Percentiles rank a stretch among this genome's conserved stretches.
phyloP scores from a whole-genome alignment of 2,888 invertebrate species.

The Hipparchia semele region DNA sequence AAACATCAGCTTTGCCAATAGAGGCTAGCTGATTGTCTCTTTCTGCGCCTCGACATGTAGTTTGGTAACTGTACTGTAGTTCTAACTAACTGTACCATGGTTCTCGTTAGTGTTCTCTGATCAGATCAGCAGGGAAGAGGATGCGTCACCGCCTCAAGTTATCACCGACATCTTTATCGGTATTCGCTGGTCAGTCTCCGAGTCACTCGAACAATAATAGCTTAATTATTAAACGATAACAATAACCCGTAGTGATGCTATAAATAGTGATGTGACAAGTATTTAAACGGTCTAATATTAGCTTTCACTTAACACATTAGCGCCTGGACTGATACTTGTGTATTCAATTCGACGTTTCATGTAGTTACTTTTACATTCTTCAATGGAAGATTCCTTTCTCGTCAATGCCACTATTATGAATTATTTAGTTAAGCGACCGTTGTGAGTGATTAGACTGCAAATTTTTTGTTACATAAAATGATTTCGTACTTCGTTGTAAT shows the following conservation, averaged over 20 bases:
- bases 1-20: too few species aligned
- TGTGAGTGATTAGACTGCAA: not conserved
- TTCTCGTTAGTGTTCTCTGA: too few species aligned
- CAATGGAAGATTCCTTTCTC: slow-evolving; percentile 57
- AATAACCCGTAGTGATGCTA: slow-evolving; percentile 1
- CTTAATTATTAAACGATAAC: slow-evolving; percentile 6
- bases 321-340: slow-evolving; percentile 41
- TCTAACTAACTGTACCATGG: too few species aligned
- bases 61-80: too few species aligned
- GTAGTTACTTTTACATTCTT: slow-evolving; percentile 39
- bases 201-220: not conserved
- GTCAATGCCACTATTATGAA: slow-evolving; percentile 19
- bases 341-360: slow-evolving; percentile 38
- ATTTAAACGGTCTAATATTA: slow-evolving; percentile 45
- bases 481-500: too few species aligned
- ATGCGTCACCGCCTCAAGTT: too few species aligned
- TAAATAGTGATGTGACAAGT: slow-evolving; percentile 41
- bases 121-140: not conserved
- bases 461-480: slow-evolving; percentile 15
- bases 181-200: not conserved
- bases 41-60: too few species aligned
- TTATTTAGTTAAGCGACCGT: slow-evolving; percentile 21
- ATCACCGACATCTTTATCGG: too few species aligned
- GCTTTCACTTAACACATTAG: slow-evolving; percentile 48
- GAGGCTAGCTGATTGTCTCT: too few species aligned